Percentiles rank a stretch among this genome's conserved stretches.
Evolutionary conservation across 1,140 invertebrate genomes (phyloP).

Genomic region (Melitaea cinxia): DNA sequence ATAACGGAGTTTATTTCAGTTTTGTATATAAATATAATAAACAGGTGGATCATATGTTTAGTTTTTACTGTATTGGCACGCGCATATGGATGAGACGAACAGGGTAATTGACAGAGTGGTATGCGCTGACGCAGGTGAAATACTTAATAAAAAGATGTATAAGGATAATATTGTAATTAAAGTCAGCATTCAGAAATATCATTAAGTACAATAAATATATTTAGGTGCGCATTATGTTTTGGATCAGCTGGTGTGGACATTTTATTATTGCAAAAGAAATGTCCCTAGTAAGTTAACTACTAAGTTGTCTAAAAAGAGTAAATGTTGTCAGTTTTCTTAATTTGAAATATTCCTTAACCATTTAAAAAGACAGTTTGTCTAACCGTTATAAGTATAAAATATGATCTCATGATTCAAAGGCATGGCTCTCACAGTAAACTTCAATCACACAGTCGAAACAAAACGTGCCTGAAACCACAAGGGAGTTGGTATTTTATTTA

Average conservation of each 20-base stretch:
- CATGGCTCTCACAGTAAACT: no score
- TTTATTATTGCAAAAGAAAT: background rate
- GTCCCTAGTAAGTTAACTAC: no score
- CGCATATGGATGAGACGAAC: slow-evolving; percentile 48
- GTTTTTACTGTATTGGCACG: slow-evolving; percentile 45
- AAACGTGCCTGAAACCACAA: background rate
- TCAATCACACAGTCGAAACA: background rate
- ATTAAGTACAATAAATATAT: slow-evolving; percentile 30
- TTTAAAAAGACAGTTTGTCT: no score
- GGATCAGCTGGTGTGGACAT: slow-evolving; percentile 6
- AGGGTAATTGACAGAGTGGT: slow-evolving; percentile 57
- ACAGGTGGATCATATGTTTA: slow-evolving; percentile 33
- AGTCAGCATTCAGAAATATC: slow-evolving; percentile 31
- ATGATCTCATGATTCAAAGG: no score
- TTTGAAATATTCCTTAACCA: no score
- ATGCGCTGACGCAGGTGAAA: slow-evolving; percentile 59
- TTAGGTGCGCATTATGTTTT: slow-evolving; percentile 26
- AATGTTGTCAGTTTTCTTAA: no score
- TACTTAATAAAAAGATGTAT: slow-evolving; percentile 49
- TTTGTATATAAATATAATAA: slow-evolving; percentile 2
- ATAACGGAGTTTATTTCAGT: slow-evolving; percentile 1
- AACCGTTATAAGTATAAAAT: no score
- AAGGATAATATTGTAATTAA: slow-evolving; percentile 30
- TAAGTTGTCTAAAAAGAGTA: no score
- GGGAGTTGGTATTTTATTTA: background rate